Evolutionary conservation across 1,140 invertebrate species (phyloP), one percentile per base, ranked within the genome.

Genomic region (Pseudomyrmex dendroicus): DNA sequence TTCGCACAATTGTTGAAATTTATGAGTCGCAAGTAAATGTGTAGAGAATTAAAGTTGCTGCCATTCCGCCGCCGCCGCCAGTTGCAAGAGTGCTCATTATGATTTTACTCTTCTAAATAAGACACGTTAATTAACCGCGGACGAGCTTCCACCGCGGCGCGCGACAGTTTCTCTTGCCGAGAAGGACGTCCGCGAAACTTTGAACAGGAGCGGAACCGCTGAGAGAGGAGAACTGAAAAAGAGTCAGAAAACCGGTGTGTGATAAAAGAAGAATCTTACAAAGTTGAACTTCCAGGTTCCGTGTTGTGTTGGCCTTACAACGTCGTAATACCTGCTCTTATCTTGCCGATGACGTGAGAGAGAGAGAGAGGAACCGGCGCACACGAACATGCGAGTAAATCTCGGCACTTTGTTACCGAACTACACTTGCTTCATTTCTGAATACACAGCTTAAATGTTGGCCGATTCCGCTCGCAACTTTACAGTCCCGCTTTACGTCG

Each of bases 211-310:
- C n/a, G 54, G 59, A 78, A 68, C 70, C 17, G 44, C 15, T 5
- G 48, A 17, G 64, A 12, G 46, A 25, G 7, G 15, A 61, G 2
- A 68, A 70, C 64, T 57, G 56, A 72, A 59, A 35, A n/a, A 70
- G 48, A 59, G 35, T 35, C 15, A 48, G 54, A 74, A 66, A 22
- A 61, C 54, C 35, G 35, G 35, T 35, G 35, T 35, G 25, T 64
- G 67, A 82, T 73, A 83, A 61, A 57, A 82, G 70, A 22, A 54
- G 52, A 66, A 48, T 70, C 25, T 64, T n/a, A 61, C 52, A 57
- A 59, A 67, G 64, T 73, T 64, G n/a, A n/a, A 44, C 56, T 62
- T 64, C 54, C 22, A 22, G 46, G 35, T 35, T 67, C 17, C 52
- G 22, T 35, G 57, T 7, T 35, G 46, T 46, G 64, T 73, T 68